These are phyloP conservation scores for Chrysemys picta DNA, from an alignment of 2,113 vertebrate genomes.

Conservation along the genomic window DNA sequence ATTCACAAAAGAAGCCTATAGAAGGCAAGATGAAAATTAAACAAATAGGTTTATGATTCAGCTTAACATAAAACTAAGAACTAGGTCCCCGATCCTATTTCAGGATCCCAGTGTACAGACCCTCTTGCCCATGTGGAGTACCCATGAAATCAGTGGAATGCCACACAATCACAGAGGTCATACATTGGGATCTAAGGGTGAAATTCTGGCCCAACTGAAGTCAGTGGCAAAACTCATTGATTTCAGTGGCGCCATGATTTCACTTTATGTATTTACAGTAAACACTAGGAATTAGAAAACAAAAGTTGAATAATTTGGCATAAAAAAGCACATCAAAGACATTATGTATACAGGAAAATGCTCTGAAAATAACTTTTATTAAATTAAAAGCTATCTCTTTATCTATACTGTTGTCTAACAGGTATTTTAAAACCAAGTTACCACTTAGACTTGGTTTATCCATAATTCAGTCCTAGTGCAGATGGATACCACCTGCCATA, in stretches of 20 bases:
- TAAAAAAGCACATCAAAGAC: background rate
- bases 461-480: background rate
- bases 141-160: background rate
- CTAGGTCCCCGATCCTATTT: background rate
- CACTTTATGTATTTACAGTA: background rate
- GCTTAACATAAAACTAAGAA: background rate
- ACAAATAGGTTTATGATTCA: background rate
- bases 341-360: too few species aligned
- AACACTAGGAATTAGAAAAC: background rate
- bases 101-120: background rate
- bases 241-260: background rate
- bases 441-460: background rate
- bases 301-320: background rate
- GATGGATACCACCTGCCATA: background rate
- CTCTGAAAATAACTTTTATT: background rate
- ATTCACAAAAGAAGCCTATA: background rate
- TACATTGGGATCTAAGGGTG: background rate
- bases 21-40: background rate
- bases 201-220: background rate
- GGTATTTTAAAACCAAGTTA: background rate
- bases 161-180: background rate
- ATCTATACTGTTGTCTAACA: background rate
- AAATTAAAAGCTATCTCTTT: background rate
- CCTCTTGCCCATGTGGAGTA: background rate
- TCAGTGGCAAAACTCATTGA: background rate